Base-by-base conservation (phyloP, 2,888 invertebrate species). In the Cryptocephalus moraei region DNA sequence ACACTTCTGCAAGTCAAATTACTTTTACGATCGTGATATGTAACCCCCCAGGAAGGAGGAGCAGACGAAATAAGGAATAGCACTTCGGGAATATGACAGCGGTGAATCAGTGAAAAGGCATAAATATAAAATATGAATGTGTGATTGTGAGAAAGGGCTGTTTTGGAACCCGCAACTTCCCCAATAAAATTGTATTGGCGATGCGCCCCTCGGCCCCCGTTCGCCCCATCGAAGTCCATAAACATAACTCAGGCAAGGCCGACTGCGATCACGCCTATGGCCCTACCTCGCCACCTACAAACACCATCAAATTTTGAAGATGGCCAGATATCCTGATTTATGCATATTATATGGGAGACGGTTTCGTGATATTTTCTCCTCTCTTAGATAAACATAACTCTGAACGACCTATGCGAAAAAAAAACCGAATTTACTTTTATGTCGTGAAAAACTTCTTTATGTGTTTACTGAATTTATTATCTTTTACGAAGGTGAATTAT, bases 121-220 rank as follows among this genome's bases (percentile, higher is more conserved):
- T 69, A 68, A 68, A 68, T 62, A 64, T 66, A 61, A 66, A 65
- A 64, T 65, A 66, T 66, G 60, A 61, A 63, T 61, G 57, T 59
- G 61, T 60, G 64, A 65, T 64, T 64, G 64, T 63, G 51, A 56
- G 62, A 61, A 60, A 51, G 53, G 55, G 55, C 49, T 51, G 54
- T 56, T 59, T 52, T 49, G 43, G 42, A 33, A 47, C 54, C 45
- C 50, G 39, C 22, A 50, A 54, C 45, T 22, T 49, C 50, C 46
- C 56, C 60, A 61, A 60, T 60, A 60, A 60, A 62, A 57, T 48
- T 50, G 53, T 53, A 56, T 56, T 22, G 22, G 22, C 22, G 22
- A 22, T 22, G 22, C 22, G 45, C 41, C 41, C 47, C 41, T 47
- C 34, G 47, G 41, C 39, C 41, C 44, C 38, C 43, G 43, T 49